Percentiles rank a stretch among this genome's conserved stretches.
Evolutionary conservation across 2,888 invertebrate genomes (phyloP).

Genomic region (Trichogramma dendrolimi): DNA sequence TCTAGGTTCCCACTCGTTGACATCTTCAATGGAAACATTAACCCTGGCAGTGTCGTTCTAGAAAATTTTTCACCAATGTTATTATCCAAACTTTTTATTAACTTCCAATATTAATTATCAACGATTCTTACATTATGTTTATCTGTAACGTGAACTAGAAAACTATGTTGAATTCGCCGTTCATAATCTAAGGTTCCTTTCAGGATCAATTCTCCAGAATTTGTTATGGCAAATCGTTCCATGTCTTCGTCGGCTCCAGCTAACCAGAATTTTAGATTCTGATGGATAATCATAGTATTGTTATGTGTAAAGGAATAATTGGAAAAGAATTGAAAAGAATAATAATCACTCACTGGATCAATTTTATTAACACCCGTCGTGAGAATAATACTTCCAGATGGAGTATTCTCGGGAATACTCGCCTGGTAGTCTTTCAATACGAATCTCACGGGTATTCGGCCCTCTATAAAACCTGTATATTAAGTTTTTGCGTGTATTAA

Average conservation of each 20-base stretch:
- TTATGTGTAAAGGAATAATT: background rate
- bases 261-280: conserved; percentile 68
- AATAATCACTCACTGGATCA: conserved; percentile 41
- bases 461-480: conserved; percentile 34
- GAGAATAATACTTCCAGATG: conserved; percentile 69
- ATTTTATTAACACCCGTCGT: conserved; percentile 57
- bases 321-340: too few species aligned
- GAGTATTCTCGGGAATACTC: conserved; percentile 71
- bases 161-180: conserved; percentile 64
- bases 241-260: conserved; percentile 71
- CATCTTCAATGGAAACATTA: conserved; percentile 76
- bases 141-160: conserved; percentile 80
- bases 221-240: conserved; percentile 72
- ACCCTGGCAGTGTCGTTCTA: conserved; percentile 82
- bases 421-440: conserved; percentile 67
- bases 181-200: conserved; percentile 77
- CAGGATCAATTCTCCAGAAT: conserved; percentile 75
- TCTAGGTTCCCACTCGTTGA: conserved; percentile 91
- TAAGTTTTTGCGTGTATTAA: background rate
- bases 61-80: conserved; percentile 30
- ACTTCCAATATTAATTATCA: background rate
- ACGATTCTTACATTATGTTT: conserved; percentile 61
- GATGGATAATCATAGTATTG: background rate
- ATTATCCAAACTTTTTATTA: conserved; percentile 2
- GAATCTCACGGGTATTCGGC: conserved; percentile 60